These are phyloP conservation scores for Brachionus koreanus DNA, from an alignment of 1,140 invertebrate genomes.

Conservation along the genomic window DNA sequence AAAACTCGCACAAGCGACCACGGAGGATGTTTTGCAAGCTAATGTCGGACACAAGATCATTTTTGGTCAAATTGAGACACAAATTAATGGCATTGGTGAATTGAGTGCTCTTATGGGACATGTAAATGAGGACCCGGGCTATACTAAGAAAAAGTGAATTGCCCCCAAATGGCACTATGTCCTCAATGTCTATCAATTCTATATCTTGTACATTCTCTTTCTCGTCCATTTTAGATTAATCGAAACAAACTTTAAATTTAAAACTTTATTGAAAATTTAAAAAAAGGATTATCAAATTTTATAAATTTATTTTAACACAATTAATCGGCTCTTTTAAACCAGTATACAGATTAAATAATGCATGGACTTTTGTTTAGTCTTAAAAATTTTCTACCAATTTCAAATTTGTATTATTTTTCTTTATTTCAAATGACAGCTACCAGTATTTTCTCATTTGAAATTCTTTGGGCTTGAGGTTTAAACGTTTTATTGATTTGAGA, in stretches of 20 bases:
- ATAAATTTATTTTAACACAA: not conserved
- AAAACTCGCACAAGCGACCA: constrained; percentile 23
- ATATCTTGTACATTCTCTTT: constrained; percentile 24
- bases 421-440: no score
- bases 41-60: constrained; percentile 16
- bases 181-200: constrained; percentile 40
- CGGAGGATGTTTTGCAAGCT: not conserved
- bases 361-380: no score
- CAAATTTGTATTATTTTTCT: no score
- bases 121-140: constrained; percentile 17
- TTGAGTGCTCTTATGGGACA: not conserved
- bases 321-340: no score
- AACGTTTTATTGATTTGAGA: no score
- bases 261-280: not conserved
- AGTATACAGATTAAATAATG: no score
- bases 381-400: not conserved
- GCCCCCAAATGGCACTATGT: constrained; percentile 28
- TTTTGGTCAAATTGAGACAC: not conserved
- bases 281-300: not conserved
- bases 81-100: not conserved
- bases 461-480: no score
- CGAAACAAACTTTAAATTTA: not conserved
- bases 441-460: no score
- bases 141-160: constrained; percentile 26
- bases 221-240: not conserved